Percentiles rank a stretch among this genome's conserved stretches.
These are phyloP conservation scores for Microctonus aethiopoides DNA, from an alignment of 2,888 invertebrate species.

Conservation along the genomic window DNA sequence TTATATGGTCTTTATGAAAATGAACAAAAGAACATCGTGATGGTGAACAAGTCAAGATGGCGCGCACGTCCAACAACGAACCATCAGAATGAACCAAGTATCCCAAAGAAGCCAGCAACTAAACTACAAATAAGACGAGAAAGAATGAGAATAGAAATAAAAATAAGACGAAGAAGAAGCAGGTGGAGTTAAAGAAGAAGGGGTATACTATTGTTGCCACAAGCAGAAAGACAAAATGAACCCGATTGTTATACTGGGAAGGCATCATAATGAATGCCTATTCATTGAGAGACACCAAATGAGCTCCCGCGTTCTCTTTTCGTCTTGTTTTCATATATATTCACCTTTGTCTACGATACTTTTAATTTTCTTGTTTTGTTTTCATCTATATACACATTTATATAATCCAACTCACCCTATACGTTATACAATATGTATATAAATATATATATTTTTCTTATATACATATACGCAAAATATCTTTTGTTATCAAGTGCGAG, in stretches of 20 bases:
- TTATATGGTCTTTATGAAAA: conserved; percentile 55
- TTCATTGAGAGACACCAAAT: conserved; percentile 64
- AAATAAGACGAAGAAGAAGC: not conserved
- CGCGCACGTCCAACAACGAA: conserved; percentile 35
- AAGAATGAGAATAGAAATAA: not conserved
- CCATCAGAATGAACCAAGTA: not conserved
- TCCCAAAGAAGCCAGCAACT: conserved; percentile 49
- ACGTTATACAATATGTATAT: too few relatives aligned
- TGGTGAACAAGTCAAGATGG: conserved; percentile 59
- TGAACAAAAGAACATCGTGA: conserved; percentile 64
- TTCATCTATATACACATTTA: conserved; percentile 32
- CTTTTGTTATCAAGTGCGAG: conserved; percentile 37
- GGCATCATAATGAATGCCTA: conserved; percentile 65
- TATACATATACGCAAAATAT: conserved; percentile 3
- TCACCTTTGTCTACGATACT: conserved; percentile 61
- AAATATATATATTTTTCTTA: too few relatives aligned
- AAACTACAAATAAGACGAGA: conserved; percentile 35
- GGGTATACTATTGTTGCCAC: conserved; percentile 54
- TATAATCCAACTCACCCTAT: not conserved
- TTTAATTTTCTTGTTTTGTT: conserved; percentile 62
- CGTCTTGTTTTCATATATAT: not conserved
- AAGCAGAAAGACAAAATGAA: conserved; percentile 65
- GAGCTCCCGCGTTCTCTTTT: conserved; percentile 54
- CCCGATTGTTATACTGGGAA: conserved; percentile 63
- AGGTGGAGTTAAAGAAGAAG: not conserved